Evolutionary conservation across 2,113 vertebrate genomes (phyloP).

Genomic region (Ibidorhyncha struthersii): DNA sequence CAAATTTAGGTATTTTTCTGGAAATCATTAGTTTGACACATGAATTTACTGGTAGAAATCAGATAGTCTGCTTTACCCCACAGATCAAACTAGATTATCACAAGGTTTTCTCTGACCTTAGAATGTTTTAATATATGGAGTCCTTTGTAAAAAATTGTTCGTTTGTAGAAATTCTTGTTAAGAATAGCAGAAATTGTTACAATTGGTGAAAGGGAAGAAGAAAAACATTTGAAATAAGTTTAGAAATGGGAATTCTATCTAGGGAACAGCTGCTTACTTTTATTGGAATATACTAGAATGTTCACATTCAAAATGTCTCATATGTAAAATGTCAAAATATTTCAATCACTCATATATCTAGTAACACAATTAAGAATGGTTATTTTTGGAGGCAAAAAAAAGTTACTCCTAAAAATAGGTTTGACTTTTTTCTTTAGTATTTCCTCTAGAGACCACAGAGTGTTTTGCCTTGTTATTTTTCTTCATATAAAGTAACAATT

Average conservation of each 20-base stretch:
- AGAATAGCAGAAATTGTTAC: not conserved
- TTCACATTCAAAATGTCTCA: not conserved
- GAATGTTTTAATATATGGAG: not conserved
- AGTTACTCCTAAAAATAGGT: not conserved
- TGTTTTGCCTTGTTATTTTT: not conserved
- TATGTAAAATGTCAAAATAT: not conserved
- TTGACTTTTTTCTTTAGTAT: not conserved
- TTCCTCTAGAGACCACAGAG: not conserved
- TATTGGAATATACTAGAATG: not conserved
- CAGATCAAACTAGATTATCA: not conserved
- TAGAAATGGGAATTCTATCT: not conserved
- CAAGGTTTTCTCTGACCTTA: not conserved
- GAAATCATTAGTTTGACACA: not conserved
- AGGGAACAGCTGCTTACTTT: not conserved
- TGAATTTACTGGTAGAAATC: not conserved
- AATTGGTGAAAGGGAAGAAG: not conserved
- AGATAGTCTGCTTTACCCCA: not conserved
- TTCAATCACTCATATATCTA: not conserved
- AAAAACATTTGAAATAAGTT: not conserved
- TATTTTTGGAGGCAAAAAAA: not conserved
- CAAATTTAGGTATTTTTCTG: not conserved
- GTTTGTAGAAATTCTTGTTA: not conserved
- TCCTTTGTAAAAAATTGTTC: not conserved
- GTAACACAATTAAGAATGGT: not conserved
- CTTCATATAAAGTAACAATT: not conserved